phyloP scores from a whole-genome alignment of 2,797 vertebrate genomes.

The Xenopus petersii region DNA sequence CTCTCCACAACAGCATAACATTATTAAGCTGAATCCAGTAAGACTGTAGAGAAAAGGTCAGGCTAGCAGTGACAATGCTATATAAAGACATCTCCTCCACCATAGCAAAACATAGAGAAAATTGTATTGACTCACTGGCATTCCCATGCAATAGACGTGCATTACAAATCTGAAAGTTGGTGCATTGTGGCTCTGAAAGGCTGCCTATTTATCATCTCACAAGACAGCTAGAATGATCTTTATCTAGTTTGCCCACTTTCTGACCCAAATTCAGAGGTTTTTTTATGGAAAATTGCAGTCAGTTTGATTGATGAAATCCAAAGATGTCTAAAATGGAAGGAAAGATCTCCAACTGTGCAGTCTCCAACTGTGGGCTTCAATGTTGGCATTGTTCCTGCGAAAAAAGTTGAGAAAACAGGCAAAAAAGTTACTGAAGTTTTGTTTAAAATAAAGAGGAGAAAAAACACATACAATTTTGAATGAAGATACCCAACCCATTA shows the following conservation, averaged over 20 bases:
- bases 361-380: constrained; percentile 94
- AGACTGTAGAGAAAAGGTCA: constrained; percentile 57
- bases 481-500: constrained; percentile 84
- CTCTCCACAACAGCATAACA: constrained; percentile 37
- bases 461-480: constrained; percentile 75
- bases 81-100: constrained; percentile 67
- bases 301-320: constrained; percentile 99
- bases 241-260: constrained; percentile 93
- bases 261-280: constrained; percentile 96
- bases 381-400: constrained; percentile 94
- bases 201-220: constrained; percentile 99
- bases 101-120: constrained; percentile 74
- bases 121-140: constrained; percentile 72
- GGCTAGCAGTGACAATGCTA: constrained; percentile 65
- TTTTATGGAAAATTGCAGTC: constrained; percentile 99
- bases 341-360: constrained; percentile 97
- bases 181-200: constrained; percentile 90
- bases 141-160: constrained; percentile 72
- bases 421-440: constrained; percentile 88
- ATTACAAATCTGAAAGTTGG: constrained; percentile 75
- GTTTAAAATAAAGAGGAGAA: constrained; percentile 68
- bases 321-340: constrained; percentile 98
- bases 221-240: constrained; percentile 96
- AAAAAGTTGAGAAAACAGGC: constrained; percentile 89
- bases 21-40: constrained; percentile 41